Evolutionary conservation across 2,797 vertebrate species (phyloP).

Genomic region (Squalus acanthias): DNA sequence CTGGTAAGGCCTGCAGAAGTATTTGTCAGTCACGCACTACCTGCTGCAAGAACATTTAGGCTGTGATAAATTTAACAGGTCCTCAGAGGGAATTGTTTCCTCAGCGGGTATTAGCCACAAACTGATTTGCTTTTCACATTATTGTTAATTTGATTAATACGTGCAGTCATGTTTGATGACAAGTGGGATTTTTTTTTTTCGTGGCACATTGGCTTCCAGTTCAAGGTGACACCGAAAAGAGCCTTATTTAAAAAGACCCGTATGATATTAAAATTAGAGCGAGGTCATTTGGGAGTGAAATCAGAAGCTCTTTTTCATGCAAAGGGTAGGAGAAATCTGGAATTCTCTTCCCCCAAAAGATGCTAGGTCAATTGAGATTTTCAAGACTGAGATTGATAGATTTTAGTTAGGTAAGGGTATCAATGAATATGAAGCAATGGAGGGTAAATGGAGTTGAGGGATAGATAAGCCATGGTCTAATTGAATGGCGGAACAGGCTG

Average conservation of each 20-base stretch:
- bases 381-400: not conserved
- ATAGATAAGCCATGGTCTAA: not conserved
- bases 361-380: not conserved
- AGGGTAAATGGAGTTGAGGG: not conserved
- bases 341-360: not conserved
- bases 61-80: constrained; percentile 25
- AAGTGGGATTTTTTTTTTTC: constrained; percentile 12
- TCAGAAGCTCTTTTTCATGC: not conserved
- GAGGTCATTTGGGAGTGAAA: not conserved
- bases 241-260: not conserved
- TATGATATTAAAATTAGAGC: not conserved
- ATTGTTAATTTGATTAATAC: constrained; percentile 33
- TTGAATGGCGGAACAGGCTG: not conserved
- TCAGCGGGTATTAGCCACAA: not conserved
- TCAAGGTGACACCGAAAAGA: constrained; percentile 21
- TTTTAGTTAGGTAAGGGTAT: not conserved
- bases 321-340: not conserved
- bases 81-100: constrained; percentile 7
- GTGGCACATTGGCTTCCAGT: not conserved
- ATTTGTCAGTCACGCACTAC: constrained; percentile 29
- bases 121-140: constrained; percentile 26
- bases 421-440: not conserved
- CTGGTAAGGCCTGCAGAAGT: constrained; percentile 20
- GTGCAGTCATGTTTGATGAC: constrained; percentile 1
- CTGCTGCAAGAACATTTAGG: constrained; percentile 2